These are phyloP conservation scores for Carcina quercana DNA, from an alignment of 2,888 invertebrate genomes.

Conservation along the genomic window DNA sequence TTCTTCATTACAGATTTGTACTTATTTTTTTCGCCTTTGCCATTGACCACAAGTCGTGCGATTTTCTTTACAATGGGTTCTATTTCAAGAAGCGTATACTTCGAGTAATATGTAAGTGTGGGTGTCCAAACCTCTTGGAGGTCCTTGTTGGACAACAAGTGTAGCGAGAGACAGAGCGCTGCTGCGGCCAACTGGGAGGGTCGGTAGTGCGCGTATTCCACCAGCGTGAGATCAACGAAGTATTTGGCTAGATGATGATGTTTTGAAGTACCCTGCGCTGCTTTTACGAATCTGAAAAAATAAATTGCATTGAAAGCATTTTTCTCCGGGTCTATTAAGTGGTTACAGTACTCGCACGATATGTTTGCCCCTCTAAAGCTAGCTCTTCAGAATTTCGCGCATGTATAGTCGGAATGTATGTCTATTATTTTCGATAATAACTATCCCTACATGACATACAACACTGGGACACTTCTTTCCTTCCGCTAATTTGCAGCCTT, in stretches of 20 bases:
- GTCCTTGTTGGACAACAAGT: slow-evolving; percentile 67
- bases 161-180: slow-evolving; percentile 81
- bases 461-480: too few species aligned
- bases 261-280: slow-evolving; percentile 72
- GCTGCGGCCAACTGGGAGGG: slow-evolving; percentile 92
- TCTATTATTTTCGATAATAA: too few species aligned
- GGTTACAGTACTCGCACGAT: too few species aligned
- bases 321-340: too few species aligned
- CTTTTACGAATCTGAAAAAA: slow-evolving; percentile 70
- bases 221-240: slow-evolving; percentile 87
- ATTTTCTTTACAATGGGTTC: slow-evolving; percentile 79
- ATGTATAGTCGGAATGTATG: too few species aligned
- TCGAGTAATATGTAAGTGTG: slow-evolving; percentile 84
- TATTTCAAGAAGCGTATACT: slow-evolving; percentile 81
- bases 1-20: slow-evolving; percentile 81
- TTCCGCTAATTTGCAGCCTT: too few species aligned
- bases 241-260: slow-evolving; percentile 92
- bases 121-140: slow-evolving; percentile 79
- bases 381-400: too few species aligned
- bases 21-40: slow-evolving; percentile 82
- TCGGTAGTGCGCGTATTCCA: slow-evolving; percentile 85
- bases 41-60: slow-evolving; percentile 79
- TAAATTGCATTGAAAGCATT: too few species aligned
- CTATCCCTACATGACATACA: too few species aligned
- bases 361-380: too few species aligned